Base-by-base conservation (phyloP, 1,140 invertebrate species). In the Nylanderia fulva region DNA sequence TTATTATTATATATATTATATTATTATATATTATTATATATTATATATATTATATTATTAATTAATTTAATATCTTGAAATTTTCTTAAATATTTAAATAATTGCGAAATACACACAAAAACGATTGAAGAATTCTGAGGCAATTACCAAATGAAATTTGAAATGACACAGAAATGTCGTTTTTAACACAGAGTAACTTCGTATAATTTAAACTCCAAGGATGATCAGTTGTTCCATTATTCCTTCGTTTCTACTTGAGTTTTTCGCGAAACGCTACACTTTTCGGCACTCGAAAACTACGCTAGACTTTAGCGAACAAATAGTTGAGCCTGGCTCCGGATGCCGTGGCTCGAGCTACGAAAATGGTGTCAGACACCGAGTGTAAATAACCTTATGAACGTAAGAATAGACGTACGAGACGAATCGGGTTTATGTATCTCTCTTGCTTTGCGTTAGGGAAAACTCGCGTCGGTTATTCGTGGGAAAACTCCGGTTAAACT, bases 311-410 rank as follows among this genome's bases (percentile, higher is more conserved):
- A 60, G 52, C 66, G 72, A 71, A 84, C 85, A 61, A 86, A 80
- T 79, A 89, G 66, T 66, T n/a, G 72, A 58, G 66, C 54, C 85
- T 89, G 85, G 88, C 79, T 71, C 72, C 39, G 72, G 64, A 27
- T 80, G 60, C 69, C 36, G 48, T 60, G 54, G 36, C 56, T 72
- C 69, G 66, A 72, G 88, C 75, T 77, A 90, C 76, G 75, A 88
- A 86, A 90, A 90, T 79, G 89, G 86, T 90, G 89, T 90, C 89
- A 90, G 89, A 83, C 84, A 82, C 79, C n/a, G 85, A 63, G 71
- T 90, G 86, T 86, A 90, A 90, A 90, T 90, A 90, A 90, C 88
- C 89, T 88, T 90, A 88, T 90, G 88, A 84, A 90, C 69, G 86
- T 86, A 90, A 90, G 84, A 90, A 90, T 90, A 90, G 89, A 90